Conservation (phyloP, 2,888 invertebrate species). For the Synanthedon myopaeformis region DNA sequence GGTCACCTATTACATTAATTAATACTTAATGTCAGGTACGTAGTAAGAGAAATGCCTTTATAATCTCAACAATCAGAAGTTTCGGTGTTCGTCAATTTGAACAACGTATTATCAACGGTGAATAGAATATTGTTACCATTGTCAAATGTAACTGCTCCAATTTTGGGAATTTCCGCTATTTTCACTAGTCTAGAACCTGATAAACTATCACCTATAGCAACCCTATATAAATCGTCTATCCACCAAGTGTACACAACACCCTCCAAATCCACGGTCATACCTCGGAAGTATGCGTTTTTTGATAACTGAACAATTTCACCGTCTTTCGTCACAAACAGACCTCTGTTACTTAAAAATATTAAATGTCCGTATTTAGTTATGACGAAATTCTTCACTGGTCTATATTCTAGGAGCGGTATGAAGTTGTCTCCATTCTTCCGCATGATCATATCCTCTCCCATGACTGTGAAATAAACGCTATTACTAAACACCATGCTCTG, state of each 20-base stretch:
- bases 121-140: slow-evolving; percentile 46
- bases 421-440: slow-evolving; percentile 42
- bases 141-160: slow-evolving; percentile 50
- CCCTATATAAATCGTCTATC: slow-evolving; percentile 50
- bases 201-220: slow-evolving; percentile 29
- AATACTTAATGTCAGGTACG: too few relatives aligned
- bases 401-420: slow-evolving; percentile 25
- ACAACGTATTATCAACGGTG: slow-evolving; percentile 32
- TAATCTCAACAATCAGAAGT: slow-evolving; percentile 1
- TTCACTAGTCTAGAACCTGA: slow-evolving; percentile 28
- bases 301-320: slow-evolving; percentile 29
- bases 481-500: slow-evolving; percentile 38
- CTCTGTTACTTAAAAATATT: slow-evolving; percentile 34
- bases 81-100: slow-evolving; percentile 17
- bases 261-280: slow-evolving; percentile 41
- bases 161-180: slow-evolving; percentile 27
- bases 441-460: slow-evolving; percentile 30
- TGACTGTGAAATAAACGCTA: slow-evolving; percentile 39
- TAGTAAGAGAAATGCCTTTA: neutral
- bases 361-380: slow-evolving; percentile 38
- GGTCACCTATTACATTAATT: too few relatives aligned
- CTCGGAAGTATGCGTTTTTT: slow-evolving; percentile 43
- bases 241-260: slow-evolving; percentile 50
- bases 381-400: slow-evolving; percentile 38
- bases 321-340: slow-evolving; percentile 37